These are phyloP conservation scores for Archocentrus centrarchus DNA, from an alignment of 2,113 vertebrate species.

Conservation along the genomic window DNA sequence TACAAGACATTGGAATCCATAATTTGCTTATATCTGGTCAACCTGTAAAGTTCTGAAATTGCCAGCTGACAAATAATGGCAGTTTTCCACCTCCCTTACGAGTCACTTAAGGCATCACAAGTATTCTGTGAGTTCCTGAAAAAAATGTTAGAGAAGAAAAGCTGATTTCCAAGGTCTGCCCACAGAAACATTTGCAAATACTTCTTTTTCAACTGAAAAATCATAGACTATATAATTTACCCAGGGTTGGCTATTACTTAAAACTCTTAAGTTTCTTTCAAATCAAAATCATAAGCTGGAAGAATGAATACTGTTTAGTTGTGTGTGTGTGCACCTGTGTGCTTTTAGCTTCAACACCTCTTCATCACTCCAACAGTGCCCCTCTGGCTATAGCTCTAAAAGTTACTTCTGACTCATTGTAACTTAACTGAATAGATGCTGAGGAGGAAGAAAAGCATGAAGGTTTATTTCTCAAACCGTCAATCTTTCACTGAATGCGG, in stretches of 20 bases:
- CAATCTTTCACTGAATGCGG: conserved; percentile 35
- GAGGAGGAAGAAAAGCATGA: conserved; percentile 30
- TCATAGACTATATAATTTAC: conserved; percentile 1
- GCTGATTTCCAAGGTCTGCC: not conserved
- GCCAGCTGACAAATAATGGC: not conserved
- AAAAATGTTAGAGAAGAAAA: not conserved
- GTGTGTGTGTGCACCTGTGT: not conserved
- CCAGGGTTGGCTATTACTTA: not conserved
- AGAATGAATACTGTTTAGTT: not conserved
- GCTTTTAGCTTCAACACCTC: conserved; percentile 3
- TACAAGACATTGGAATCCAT: not conserved
- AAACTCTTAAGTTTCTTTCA: not conserved
- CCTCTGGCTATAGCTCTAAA: conserved; percentile 37
- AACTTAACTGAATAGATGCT: conserved; percentile 32
- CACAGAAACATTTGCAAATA: not conserved
- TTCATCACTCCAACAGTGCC: conserved; percentile 33
- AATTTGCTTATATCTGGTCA: not conserved
- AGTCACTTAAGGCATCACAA: not conserved
- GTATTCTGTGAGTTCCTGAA: not conserved
- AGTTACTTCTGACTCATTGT: conserved; percentile 42
- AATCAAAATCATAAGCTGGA: not conserved
- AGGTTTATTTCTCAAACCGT: conserved; percentile 50
- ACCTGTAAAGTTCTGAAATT: not conserved
- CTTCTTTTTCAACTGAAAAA: not conserved
- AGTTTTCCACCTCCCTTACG: not conserved